Percentiles rank a stretch among this genome's conserved stretches.
These are phyloP conservation scores for Plutomurus gul DNA, from an alignment of 1,140 invertebrate species.

Conservation along the genomic window DNA sequence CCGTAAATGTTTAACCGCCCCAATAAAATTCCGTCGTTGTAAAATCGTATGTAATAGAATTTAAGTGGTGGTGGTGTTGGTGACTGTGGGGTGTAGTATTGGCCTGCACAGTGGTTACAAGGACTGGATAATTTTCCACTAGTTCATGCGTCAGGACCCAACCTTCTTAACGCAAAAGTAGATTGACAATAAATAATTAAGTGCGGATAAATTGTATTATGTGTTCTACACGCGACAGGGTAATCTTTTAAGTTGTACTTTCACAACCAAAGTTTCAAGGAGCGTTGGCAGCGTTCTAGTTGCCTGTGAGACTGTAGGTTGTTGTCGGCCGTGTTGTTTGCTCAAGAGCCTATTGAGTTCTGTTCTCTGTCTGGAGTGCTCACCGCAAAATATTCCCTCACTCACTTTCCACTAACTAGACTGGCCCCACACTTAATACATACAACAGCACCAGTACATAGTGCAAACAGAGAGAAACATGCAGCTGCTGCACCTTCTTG, in stretches of 20 bases:
- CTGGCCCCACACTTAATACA: neutral
- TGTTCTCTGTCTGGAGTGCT: neutral
- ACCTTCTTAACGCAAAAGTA: neutral
- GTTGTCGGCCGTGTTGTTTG: neutral
- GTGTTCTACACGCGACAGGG: neutral
- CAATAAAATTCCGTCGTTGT: neutral
- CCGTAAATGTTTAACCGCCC: neutral
- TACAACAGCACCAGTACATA: neutral
- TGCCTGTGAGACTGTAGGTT: too few relatives aligned
- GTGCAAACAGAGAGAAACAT: neutral
- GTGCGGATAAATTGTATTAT: neutral
- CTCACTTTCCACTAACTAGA: neutral
- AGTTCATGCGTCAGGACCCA: neutral
- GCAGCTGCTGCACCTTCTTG: too few relatives aligned
- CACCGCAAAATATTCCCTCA: constrained; percentile 9
- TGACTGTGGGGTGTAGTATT: neutral
- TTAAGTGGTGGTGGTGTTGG: neutral
- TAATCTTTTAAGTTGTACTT: constrained; percentile 17
- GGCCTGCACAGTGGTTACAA: neutral
- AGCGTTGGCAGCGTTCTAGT: neutral
- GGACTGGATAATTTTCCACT: neutral
- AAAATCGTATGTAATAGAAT: neutral
- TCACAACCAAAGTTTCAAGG: neutral
- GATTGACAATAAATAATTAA: constrained; percentile 4
- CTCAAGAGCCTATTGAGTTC: neutral